Evolutionary conservation across 30 jellyfish, hydroid and myxozoan species (phyloP).

Genomic region (Chrysaora quinquecirrha): DNA sequence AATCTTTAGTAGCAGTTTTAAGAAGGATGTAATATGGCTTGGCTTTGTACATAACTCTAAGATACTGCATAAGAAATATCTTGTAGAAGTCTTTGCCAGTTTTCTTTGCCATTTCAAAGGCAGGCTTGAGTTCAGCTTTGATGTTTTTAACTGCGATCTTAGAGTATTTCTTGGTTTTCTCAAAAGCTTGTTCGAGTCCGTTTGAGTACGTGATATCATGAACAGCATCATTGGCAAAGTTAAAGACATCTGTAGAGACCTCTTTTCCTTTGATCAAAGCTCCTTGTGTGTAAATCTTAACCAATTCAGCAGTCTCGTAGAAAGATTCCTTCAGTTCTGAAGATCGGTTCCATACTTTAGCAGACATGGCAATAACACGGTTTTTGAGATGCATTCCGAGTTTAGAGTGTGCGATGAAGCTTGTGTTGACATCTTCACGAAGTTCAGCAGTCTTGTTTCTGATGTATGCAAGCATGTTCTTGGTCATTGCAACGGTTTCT

Average conservation of each 20-base stretch:
- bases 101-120: slow-evolving; percentile 18
- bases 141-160: slow-evolving; percentile 23
- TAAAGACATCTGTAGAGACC: slow-evolving; percentile 29
- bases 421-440: slow-evolving; percentile 71
- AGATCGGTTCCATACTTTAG: slow-evolving; percentile 40
- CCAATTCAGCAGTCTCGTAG: slow-evolving; percentile 29
- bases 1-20: slow-evolving; percentile 51
- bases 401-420: slow-evolving; percentile 62
- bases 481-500: slow-evolving; percentile 26
- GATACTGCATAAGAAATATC: slow-evolving; percentile 6
- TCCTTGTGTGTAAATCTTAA: slow-evolving; percentile 23
- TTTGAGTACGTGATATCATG: slow-evolving; percentile 68
- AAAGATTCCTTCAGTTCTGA: neutral
- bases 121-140: slow-evolving; percentile 45
- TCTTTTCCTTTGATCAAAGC: slow-evolving; percentile 51
- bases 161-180: slow-evolving; percentile 53
- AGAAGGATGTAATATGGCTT: slow-evolving; percentile 69
- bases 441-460: slow-evolving; percentile 81
- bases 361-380: slow-evolving; percentile 41
- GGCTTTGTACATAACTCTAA: slow-evolving; percentile 26
- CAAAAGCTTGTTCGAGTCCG: slow-evolving; percentile 64
- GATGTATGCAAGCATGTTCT: slow-evolving; percentile 53
- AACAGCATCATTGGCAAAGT: slow-evolving; percentile 51
- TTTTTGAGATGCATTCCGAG: slow-evolving; percentile 61
- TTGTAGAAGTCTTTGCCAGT: slow-evolving; percentile 20